These are phyloP conservation scores for Selene dorsalis DNA, from an alignment of 2,797 vertebrate genomes.

Conservation along the genomic window DNA sequence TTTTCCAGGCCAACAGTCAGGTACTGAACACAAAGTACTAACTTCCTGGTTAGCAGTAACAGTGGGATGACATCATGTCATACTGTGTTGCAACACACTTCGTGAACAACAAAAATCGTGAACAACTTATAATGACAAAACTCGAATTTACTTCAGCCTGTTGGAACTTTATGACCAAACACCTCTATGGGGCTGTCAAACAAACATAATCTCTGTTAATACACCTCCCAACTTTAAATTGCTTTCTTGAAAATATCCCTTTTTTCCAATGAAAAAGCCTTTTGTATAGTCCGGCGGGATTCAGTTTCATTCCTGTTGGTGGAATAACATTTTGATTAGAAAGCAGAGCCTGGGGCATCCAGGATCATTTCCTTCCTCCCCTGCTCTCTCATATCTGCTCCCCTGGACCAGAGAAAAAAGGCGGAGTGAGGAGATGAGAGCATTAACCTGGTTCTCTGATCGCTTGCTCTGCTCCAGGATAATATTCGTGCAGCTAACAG, in stretches of 20 bases:
- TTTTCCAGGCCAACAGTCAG: not conserved
- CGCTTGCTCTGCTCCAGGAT: constrained; percentile 63
- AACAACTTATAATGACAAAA: constrained; percentile 27
- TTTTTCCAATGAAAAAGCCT: constrained; percentile 42
- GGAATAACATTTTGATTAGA: constrained; percentile 80
- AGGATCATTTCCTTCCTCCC: constrained; percentile 67
- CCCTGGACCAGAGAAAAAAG: constrained; percentile 39
- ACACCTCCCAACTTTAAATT: constrained; percentile 68
- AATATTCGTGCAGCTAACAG: constrained; percentile 62
- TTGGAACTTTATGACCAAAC: constrained; percentile 35
- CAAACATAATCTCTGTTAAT: constrained; percentile 62
- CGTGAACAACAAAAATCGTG: not conserved
- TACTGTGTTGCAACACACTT: not conserved
- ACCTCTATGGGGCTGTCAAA: constrained; percentile 39
- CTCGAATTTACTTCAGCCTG: constrained; percentile 24
- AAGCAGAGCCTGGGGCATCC: constrained; percentile 65
- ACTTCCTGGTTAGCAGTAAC: not conserved
- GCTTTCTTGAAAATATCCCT: constrained; percentile 58
- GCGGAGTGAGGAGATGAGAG: constrained; percentile 36
- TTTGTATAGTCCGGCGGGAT: constrained; percentile 69
- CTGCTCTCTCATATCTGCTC: constrained; percentile 61
- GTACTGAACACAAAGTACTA: not conserved
- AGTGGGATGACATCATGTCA: not conserved
- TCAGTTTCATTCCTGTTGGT: constrained; percentile 68
- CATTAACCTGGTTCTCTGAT: constrained; percentile 71